Evolutionary conservation across 2,797 vertebrate species (phyloP).

Genomic region (Phoxinus dragarum): DNA sequence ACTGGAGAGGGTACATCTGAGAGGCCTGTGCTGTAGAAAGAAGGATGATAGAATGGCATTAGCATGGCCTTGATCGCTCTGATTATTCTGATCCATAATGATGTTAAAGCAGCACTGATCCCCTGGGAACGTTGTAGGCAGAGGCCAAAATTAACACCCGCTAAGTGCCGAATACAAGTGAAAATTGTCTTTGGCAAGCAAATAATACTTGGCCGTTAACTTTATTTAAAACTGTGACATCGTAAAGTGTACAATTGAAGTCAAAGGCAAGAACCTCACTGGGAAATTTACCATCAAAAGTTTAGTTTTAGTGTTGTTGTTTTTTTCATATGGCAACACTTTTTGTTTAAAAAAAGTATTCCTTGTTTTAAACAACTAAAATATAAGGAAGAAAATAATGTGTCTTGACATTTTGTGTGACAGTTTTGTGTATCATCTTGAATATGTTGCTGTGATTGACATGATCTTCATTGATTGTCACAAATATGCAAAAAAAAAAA

Average conservation of each 20-base stretch:
- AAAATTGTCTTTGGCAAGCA: constrained; percentile 20
- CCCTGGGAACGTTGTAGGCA: constrained; percentile 4
- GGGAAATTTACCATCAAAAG: background rate
- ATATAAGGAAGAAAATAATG: background rate
- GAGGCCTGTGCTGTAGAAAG: background rate
- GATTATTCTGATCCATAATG: constrained; percentile 23
- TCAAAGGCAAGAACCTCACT: background rate
- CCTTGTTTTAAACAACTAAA: background rate
- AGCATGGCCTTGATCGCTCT: constrained; percentile 19
- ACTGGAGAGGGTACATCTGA: background rate
- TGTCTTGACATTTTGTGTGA: background rate
- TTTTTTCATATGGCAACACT: background rate
- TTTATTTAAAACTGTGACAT: background rate
- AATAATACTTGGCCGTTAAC: constrained; percentile 4
- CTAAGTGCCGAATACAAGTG: background rate
- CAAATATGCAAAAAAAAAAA: background rate
- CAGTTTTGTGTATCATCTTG: no score
- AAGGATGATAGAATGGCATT: background rate
- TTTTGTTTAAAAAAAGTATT: background rate
- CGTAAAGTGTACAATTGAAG: background rate
- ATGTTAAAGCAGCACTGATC: constrained; percentile 25
- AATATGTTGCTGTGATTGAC: no score
- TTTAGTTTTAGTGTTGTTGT: background rate
- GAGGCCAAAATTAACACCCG: constrained; percentile 17
- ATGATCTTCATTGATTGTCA: background rate